These are phyloP conservation scores for Cebus imitator DNA, from an alignment of 2,113 vertebrate species.

Conservation along the genomic window DNA sequence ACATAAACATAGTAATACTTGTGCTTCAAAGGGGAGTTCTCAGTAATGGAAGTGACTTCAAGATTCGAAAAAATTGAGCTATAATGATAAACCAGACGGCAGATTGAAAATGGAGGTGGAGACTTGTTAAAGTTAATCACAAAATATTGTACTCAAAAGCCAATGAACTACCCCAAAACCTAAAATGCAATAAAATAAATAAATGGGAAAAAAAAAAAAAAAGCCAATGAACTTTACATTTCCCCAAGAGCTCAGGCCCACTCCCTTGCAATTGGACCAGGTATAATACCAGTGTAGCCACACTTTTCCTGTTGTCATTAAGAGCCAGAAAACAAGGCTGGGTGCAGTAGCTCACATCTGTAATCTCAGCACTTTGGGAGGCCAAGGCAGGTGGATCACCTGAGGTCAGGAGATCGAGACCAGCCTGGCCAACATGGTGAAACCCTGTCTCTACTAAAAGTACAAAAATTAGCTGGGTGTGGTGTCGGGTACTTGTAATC, in stretches of 20 bases:
- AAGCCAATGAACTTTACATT: background rate
- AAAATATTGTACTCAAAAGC: slow-evolving; percentile 7
- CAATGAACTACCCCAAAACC: no score
- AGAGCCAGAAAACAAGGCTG: background rate
- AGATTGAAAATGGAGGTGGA: background rate
- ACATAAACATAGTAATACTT: background rate
- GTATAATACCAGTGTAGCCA: background rate
- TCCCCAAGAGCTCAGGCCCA: background rate
- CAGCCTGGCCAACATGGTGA: no score
- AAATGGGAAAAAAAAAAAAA: no score
- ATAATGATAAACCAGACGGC: background rate
- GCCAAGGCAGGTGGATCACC: no score
- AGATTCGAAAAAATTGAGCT: background rate
- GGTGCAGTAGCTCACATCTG: no score
- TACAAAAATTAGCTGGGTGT: no score
- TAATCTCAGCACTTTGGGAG: no score
- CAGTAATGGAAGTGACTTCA: slow-evolving; percentile 22
- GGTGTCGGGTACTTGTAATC: no score
- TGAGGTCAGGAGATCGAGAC: no score
- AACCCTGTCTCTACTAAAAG: no score
- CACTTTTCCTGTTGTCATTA: background rate
- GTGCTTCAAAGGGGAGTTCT: background rate
- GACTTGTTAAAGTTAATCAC: slow-evolving; percentile 21
- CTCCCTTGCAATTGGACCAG: background rate
- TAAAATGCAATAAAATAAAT: no score